phyloP scores from a whole-genome alignment of 2,888 invertebrate genomes.

The Oligia latruncula region DNA sequence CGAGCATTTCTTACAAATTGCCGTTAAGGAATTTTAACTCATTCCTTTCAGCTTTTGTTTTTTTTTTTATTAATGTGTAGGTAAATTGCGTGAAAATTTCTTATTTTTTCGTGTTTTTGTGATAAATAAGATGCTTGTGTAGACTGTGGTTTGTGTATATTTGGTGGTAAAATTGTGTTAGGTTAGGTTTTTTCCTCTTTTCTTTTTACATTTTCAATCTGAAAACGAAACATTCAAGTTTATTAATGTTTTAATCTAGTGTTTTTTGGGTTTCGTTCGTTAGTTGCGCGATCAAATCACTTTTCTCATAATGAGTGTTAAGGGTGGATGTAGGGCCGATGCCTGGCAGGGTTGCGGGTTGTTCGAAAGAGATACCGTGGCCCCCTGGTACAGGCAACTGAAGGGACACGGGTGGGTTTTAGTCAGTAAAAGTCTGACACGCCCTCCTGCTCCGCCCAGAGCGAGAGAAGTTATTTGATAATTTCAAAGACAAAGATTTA shows the following conservation, averaged over 20 bases:
- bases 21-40: conserved; percentile 55
- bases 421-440: too few species aligned
- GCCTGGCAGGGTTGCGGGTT: too few species aligned
- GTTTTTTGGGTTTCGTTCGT: background rate
- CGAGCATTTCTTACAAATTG: conserved; percentile 51
- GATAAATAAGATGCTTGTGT: too few species aligned
- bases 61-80: conserved; percentile 18
- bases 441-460: too few species aligned
- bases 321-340: too few species aligned
- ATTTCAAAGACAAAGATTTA: too few species aligned
- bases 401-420: too few species aligned
- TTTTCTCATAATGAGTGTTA: background rate
- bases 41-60: conserved; percentile 28
- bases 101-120: background rate
- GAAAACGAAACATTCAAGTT: background rate
- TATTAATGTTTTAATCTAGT: background rate
- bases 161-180: background rate
- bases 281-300: background rate
- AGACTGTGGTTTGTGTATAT: too few species aligned
- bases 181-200: too few species aligned
- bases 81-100: conserved; percentile 3
- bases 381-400: too few species aligned
- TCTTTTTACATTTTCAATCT: background rate
- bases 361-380: too few species aligned
- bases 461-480: too few species aligned